Evolutionary conservation across 2,797 vertebrate species (phyloP).

Genomic region (Gobio occitaniae): DNA sequence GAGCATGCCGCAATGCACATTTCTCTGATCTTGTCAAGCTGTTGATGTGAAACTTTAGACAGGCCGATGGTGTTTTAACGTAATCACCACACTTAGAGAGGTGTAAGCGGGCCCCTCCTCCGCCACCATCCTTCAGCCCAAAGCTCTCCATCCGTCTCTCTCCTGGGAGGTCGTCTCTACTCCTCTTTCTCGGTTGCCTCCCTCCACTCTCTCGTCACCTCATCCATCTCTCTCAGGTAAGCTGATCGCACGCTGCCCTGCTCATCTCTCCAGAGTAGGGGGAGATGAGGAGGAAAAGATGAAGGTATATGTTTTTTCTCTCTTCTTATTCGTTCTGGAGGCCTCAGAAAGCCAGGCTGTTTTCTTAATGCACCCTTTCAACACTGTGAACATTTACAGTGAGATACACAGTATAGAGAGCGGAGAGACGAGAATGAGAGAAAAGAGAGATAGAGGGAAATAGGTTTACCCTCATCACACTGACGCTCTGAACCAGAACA

Average conservation of each 20-base stretch:
- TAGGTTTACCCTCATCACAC: neutral
- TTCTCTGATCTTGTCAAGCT: conserved; percentile 50
- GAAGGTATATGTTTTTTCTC: conserved; percentile 23
- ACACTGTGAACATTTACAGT: conserved; percentile 52
- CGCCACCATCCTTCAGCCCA: conserved; percentile 25
- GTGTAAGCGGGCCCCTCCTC: conserved; percentile 27
- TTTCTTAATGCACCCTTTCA: conserved; percentile 58
- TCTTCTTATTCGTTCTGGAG: conserved; percentile 3
- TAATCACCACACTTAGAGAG: conserved; percentile 50
- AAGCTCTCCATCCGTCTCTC: conserved; percentile 34
- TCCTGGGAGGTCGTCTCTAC: conserved; percentile 48
- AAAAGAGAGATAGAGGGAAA: neutral
- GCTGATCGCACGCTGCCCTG: conserved; percentile 24
- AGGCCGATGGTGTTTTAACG: conserved; percentile 22
- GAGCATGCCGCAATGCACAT: conserved; percentile 2
- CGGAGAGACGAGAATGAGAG: neutral
- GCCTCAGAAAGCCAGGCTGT: conserved; percentile 30
- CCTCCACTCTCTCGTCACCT: conserved; percentile 41
- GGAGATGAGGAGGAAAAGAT: conserved; percentile 10
- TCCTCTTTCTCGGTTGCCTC: conserved; percentile 33
- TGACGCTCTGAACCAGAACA: neutral
- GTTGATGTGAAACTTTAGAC: conserved; percentile 50
- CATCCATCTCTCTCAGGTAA: conserved; percentile 56
- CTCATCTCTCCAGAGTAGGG: conserved; percentile 28
- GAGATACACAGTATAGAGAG: conserved; percentile 13